These are phyloP conservation scores for Eupeodes luniger DNA, from an alignment of 2,888 invertebrate genomes.

Conservation along the genomic window DNA sequence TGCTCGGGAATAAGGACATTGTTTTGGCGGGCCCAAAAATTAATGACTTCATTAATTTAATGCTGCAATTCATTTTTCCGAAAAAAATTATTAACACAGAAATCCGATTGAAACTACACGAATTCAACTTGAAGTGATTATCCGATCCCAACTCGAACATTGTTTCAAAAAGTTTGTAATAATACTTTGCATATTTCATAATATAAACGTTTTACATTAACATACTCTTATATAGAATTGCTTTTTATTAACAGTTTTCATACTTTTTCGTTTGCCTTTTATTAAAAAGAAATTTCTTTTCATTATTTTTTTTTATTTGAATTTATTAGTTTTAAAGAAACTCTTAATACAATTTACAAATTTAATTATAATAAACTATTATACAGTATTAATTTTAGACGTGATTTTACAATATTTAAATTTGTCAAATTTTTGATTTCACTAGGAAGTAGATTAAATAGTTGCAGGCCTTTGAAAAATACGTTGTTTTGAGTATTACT, in stretches of 20 bases:
- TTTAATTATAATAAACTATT: too few species aligned
- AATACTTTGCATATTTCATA: not conserved
- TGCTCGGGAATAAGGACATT: not conserved
- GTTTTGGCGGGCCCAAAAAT: not conserved
- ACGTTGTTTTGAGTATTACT: too few species aligned
- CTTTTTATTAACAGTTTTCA: not conserved
- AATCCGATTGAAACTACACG: not conserved
- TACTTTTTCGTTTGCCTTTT: not conserved
- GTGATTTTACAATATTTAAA: too few species aligned
- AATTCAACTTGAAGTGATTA: not conserved
- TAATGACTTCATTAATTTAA: not conserved
- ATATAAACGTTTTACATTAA: too few species aligned
- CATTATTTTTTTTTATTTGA: too few species aligned
- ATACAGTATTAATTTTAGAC: too few species aligned
- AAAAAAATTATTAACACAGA: not conserved
- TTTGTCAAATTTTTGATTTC: too few species aligned
- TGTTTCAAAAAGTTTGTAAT: conserved; percentile 3
- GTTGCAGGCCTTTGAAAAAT: too few species aligned
- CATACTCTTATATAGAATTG: not conserved
- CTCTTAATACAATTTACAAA: too few species aligned
- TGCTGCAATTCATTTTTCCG: not conserved
- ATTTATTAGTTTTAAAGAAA: too few species aligned
- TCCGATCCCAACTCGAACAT: conserved; percentile 1
- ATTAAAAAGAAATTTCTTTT: not conserved
- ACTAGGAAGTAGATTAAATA: too few species aligned